Evolutionary conservation across 2,113 vertebrate genomes (phyloP).

Genomic region (Rhinogobius similis): DNA sequence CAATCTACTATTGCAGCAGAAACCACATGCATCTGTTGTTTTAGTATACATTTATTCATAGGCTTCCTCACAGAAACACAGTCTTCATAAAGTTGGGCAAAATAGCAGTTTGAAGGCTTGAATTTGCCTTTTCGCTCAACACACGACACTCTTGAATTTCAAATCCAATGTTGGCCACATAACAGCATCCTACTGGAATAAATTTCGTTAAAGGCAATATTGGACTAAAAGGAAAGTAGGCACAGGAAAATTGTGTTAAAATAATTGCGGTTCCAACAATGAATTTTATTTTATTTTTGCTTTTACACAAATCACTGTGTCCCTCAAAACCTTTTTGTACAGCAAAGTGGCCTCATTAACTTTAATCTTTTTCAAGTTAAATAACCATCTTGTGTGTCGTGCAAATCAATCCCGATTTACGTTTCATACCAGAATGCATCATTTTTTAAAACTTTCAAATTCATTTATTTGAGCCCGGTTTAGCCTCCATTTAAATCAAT

Average conservation of each 20-base stretch:
- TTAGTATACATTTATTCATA: conserved; percentile 68
- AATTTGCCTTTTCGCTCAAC: conserved; percentile 23
- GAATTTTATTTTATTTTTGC: neutral
- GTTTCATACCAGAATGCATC: neutral
- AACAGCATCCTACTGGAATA: neutral
- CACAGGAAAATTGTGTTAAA: neutral
- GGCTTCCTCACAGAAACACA: conserved; percentile 43
- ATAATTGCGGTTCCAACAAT: too few species aligned
- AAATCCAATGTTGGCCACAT: conserved; percentile 1
- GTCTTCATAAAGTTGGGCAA: conserved; percentile 34
- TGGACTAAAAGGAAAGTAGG: neutral
- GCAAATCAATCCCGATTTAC: too few species aligned
- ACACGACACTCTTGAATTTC: conserved; percentile 13
- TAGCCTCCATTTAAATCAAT: neutral
- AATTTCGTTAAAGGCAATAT: neutral
- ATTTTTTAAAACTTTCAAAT: too few species aligned
- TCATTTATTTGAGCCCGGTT: neutral
- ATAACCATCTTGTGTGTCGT: too few species aligned
- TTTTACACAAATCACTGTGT: neutral
- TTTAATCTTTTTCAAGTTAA: too few species aligned
- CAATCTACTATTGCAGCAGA: conserved; percentile 19
- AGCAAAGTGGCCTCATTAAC: too few species aligned
- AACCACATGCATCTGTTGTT: conserved; percentile 44
- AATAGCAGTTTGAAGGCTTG: conserved; percentile 14
- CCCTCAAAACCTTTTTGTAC: neutral